These are phyloP conservation scores for Dendropsophus ebraccatus DNA, from an alignment of 2,113 vertebrate genomes.

Conservation along the genomic window DNA sequence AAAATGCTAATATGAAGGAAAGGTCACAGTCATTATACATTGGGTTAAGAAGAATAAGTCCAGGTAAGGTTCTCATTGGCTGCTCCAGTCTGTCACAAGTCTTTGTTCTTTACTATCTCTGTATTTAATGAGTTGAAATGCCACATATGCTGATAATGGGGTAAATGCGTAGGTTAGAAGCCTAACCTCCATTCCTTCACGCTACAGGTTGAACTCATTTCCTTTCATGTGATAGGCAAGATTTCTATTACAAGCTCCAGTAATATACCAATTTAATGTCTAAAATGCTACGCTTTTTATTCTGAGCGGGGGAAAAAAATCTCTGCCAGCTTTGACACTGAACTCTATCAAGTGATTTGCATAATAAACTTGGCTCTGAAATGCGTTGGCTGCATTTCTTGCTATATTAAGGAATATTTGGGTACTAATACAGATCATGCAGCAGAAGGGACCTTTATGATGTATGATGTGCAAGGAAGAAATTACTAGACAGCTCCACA, in stretches of 20 bases:
- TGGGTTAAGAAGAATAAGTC: background rate
- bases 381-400: constrained; percentile 3
- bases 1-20: constrained; percentile 23
- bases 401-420: constrained; percentile 37
- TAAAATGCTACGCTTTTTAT: constrained; percentile 19
- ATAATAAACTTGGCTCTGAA: constrained; percentile 36
- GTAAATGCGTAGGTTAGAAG: constrained; percentile 7
- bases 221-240: constrained; percentile 17
- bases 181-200: background rate
- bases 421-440: constrained; percentile 22
- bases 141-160: constrained; percentile 26
- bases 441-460: constrained; percentile 19
- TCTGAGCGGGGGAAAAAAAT: background rate
- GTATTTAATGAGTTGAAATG: constrained; percentile 36
- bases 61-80: background rate
- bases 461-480: background rate
- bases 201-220: background rate
- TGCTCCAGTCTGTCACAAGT: background rate
- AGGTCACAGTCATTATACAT: background rate
- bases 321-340: constrained; percentile 25
- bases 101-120: background rate
- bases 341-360: constrained; percentile 21
- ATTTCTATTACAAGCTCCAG: constrained; percentile 24
- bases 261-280: constrained; percentile 33
- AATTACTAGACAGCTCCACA: constrained; percentile 20